phyloP scores from a whole-genome alignment of 1,140 invertebrate genomes.

The Contarinia nasturtii region DNA sequence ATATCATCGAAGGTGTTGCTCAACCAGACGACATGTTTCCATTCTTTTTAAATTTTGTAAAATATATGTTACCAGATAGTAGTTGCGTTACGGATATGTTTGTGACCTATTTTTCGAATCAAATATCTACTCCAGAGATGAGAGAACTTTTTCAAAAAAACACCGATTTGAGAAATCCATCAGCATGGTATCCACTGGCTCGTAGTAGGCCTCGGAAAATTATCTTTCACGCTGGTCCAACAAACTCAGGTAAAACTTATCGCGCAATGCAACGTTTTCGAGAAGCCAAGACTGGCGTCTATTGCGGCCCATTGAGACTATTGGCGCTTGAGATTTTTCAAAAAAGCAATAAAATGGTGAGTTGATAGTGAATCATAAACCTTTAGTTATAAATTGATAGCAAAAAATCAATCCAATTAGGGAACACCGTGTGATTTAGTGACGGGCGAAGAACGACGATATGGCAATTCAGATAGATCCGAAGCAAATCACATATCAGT shows the following conservation, averaged over 20 bases:
- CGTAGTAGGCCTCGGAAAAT: slow-evolving; percentile 76
- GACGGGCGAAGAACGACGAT: slow-evolving; percentile 88
- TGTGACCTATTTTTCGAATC: no score
- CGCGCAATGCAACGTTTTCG: slow-evolving; percentile 85
- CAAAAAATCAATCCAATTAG: no score
- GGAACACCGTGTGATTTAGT: slow-evolving; percentile 89
- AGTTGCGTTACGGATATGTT: no score
- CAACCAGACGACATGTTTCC: slow-evolving; percentile 85
- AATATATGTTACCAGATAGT: slow-evolving; percentile 87
- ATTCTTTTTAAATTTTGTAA: slow-evolving; percentile 81
- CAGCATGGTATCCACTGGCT: slow-evolving; percentile 90
- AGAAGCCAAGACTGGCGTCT: slow-evolving; percentile 79
- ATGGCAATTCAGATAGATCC: slow-evolving; percentile 37
- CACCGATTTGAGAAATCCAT: slow-evolving; percentile 81
- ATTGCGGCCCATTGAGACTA: slow-evolving; percentile 94
- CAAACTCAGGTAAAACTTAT: slow-evolving; percentile 99
- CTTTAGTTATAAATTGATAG: no score
- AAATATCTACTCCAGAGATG: no score
- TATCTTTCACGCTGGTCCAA: slow-evolving; percentile 94
- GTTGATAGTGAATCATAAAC: no score
- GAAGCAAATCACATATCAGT: slow-evolving; percentile 75
- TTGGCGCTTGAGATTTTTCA: slow-evolving; percentile 87
- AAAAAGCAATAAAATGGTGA: slow-evolving; percentile 69
- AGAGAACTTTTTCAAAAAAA: slow-evolving; percentile 91
- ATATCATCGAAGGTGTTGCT: slow-evolving; percentile 66